Evolutionary conservation across 2,797 vertebrate genomes (phyloP).

Genomic region (Coracias cyanogaster): DNA sequence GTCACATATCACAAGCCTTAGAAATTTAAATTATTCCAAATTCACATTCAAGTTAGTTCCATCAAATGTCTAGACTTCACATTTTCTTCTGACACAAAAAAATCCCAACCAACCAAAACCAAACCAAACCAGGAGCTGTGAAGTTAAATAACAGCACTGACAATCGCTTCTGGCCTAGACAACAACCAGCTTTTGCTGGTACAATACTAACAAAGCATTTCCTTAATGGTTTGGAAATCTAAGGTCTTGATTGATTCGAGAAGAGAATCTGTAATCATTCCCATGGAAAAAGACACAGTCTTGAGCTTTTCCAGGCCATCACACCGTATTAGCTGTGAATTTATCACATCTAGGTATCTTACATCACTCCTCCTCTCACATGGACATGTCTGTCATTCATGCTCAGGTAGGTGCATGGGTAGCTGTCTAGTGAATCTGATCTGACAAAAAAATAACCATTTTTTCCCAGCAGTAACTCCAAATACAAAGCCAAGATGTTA

Average conservation of each 20-base stretch:
- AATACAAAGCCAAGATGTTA: neutral
- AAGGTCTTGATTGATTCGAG: neutral
- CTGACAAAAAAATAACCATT: neutral
- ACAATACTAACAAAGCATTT: neutral
- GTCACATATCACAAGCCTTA: neutral
- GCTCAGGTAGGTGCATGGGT: neutral
- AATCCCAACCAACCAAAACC: neutral
- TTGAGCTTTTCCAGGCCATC: neutral
- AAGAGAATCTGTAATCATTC: neutral
- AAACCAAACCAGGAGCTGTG: neutral
- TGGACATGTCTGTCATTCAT: neutral
- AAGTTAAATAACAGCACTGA: neutral
- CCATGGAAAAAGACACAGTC: neutral
- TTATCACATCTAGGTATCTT: neutral
- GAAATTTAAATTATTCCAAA: neutral
- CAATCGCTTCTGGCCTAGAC: neutral
- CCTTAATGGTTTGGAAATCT: neutral
- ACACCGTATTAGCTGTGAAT: neutral
- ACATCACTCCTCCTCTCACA: neutral
- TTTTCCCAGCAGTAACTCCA: neutral
- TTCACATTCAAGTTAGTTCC: neutral
- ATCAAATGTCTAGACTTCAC: neutral
- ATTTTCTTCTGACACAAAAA: neutral
- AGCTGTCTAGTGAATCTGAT: neutral
- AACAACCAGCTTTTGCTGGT: accelerated